Percentiles rank a stretch among this genome's conserved stretches.
Evolutionary conservation across 2,797 vertebrate genomes (phyloP).

Genomic region (Caiman crocodilus): DNA sequence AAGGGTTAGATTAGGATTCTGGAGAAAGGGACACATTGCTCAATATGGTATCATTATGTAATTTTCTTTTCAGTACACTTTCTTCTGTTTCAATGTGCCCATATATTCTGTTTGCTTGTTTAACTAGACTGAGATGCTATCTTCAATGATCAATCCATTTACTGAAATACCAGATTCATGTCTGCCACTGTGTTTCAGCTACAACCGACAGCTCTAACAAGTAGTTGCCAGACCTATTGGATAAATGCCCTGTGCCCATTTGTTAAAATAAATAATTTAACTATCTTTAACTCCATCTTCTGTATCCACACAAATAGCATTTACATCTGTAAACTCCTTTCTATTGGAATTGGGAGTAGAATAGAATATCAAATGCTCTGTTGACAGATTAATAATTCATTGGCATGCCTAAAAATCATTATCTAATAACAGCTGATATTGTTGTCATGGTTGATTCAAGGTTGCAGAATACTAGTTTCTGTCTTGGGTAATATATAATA

Average conservation of each 20-base stretch:
- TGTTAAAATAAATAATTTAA: neutral
- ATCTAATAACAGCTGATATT: neutral
- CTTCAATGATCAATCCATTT: constrained; percentile 33
- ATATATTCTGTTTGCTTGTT: neutral
- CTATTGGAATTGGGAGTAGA: neutral
- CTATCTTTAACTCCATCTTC: neutral
- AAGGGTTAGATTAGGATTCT: neutral
- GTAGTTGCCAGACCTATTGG: constrained; percentile 39
- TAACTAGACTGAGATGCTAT: neutral
- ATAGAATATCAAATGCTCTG: neutral
- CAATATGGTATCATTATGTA: neutral
- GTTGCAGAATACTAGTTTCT: neutral
- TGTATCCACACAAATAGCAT: neutral
- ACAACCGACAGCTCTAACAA: neutral
- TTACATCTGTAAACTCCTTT: neutral
- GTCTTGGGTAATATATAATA: neutral
- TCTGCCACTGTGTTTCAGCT: neutral
- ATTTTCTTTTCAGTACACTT: constrained; percentile 1
- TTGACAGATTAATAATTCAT: neutral
- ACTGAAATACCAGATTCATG: constrained; percentile 7
- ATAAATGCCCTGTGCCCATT: neutral
- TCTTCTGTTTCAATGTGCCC: constrained; percentile 15
- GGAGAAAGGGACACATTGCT: neutral
- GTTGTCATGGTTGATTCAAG: neutral
- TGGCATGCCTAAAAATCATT: neutral